A percentile compares a stretch with the other conserved stretches of the same genome.
phyloP scores from a whole-genome alignment of 2,888 invertebrate genomes.

The Peribatodes rhomboidaria region DNA sequence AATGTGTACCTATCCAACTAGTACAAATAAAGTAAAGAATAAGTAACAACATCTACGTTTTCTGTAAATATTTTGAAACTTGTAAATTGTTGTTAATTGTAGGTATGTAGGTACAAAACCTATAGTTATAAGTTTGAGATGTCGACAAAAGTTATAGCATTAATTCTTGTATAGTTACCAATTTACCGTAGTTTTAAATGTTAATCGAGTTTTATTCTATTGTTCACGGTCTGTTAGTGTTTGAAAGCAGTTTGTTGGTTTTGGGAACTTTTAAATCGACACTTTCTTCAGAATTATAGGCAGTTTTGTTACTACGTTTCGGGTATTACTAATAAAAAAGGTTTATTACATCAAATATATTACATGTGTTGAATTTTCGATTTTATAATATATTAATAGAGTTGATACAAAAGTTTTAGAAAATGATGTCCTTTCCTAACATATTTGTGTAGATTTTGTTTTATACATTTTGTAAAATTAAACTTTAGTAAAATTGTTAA shows the following conservation, averaged over 20 bases:
- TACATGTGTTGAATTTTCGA: neutral
- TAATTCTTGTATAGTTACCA: slow-evolving; percentile 23
- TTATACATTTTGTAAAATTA: too few relatives aligned
- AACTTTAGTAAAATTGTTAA: too few relatives aligned
- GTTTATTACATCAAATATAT: too few relatives aligned
- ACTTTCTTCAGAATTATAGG: too few relatives aligned
- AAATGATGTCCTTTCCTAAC: too few relatives aligned
- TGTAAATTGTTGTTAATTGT: slow-evolving; percentile 15
- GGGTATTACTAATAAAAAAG: too few relatives aligned
- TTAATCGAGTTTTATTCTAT: neutral
- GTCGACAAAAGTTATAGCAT: neutral
- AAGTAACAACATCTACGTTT: neutral
- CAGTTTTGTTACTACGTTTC: too few relatives aligned
- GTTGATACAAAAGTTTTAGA: too few relatives aligned
- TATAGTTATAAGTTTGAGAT: neutral
- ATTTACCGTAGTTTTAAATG: neutral
- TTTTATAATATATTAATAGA: neutral
- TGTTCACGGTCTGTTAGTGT: neutral
- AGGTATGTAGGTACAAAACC: neutral
- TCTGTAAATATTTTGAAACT: slow-evolving; percentile 17
- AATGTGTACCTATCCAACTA: slow-evolving; percentile 8
- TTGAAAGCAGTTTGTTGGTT: neutral
- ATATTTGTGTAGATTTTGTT: too few relatives aligned
- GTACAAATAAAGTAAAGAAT: slow-evolving; percentile 22
- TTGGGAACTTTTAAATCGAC: neutral